phyloP scores from a whole-genome alignment of 2,797 vertebrate species.

The Pseudochromis fuscus region DNA sequence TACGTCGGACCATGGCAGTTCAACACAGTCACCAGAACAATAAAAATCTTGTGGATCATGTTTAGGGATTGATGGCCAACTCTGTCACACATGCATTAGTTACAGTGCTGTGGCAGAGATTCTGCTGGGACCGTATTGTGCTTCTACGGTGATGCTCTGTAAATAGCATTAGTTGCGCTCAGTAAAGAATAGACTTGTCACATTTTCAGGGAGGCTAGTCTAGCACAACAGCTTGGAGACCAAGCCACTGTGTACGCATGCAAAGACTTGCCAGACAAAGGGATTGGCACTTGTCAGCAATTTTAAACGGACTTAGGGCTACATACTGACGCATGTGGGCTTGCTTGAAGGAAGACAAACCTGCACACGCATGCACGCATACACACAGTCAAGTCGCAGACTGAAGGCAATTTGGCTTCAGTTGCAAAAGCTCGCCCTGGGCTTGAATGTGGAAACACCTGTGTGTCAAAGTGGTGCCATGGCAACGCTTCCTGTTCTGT shows the following conservation, averaged over 20 bases:
- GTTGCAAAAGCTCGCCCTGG: conserved; percentile 73
- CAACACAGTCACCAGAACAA: conserved; percentile 70
- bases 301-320: conserved; percentile 74
- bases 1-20: conserved; percentile 45
- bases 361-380: conserved; percentile 27
- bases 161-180: conserved; percentile 84
- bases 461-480: conserved; percentile 77
- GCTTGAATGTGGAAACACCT: conserved; percentile 78
- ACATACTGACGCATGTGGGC: conserved; percentile 61
- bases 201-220: conserved; percentile 77
- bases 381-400: conserved; percentile 47
- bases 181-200: conserved; percentile 83
- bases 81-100: conserved; percentile 79
- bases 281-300: conserved; percentile 79
- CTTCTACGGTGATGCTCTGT: conserved; percentile 75
- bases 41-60: conserved; percentile 72
- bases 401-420: conserved; percentile 73
- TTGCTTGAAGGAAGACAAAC: conserved; percentile 58
- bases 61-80: conserved; percentile 71
- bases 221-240: conserved; percentile 80
- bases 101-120: conserved; percentile 65
- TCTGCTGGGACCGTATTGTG: conserved; percentile 73
- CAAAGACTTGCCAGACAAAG: conserved; percentile 79
- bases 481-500: conserved; percentile 76
- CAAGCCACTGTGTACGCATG: conserved; percentile 68